These are phyloP conservation scores for Dryobotodes eremita DNA, from an alignment of 2,888 invertebrate species.

Conservation along the genomic window DNA sequence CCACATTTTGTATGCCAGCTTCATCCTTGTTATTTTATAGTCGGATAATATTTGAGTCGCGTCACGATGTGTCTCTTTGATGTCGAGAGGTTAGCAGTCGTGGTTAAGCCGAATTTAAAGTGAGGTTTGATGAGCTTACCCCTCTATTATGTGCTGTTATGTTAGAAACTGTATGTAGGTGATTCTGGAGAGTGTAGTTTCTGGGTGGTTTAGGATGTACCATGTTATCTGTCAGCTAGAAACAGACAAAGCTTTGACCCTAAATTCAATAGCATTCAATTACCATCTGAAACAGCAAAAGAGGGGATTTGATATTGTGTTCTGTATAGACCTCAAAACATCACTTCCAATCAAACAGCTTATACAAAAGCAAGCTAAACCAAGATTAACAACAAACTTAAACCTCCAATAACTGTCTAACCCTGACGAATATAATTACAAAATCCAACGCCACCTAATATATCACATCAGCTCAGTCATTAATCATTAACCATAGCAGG, in stretches of 20 bases:
- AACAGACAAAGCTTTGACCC: not conserved
- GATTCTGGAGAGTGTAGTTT: not conserved
- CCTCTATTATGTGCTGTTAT: constrained; percentile 1
- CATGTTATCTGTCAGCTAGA: not conserved
- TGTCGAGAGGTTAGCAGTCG: constrained; percentile 50
- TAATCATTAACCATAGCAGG: constrained; percentile 72
- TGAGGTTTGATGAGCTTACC: constrained; percentile 32
- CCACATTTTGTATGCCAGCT: constrained; percentile 60
- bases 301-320: not conserved
- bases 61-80: constrained; percentile 60
- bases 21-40: constrained; percentile 65
- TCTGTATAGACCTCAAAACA: not conserved
- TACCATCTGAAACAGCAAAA: not conserved
- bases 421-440: constrained; percentile 64
- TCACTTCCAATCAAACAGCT: constrained; percentile 8
- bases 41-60: constrained; percentile 61
- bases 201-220: not conserved
- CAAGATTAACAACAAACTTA: constrained; percentile 50
- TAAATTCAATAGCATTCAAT: constrained; percentile 1
- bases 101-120: constrained; percentile 54
- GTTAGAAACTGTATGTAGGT: not conserved
- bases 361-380: constrained; percentile 32
- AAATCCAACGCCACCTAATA: constrained; percentile 70
- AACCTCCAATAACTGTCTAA: constrained; percentile 53
- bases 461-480: constrained; percentile 65